Percentiles rank a stretch among this genome's conserved stretches.
phyloP scores from a whole-genome alignment of 2,113 vertebrate genomes.

The Tupaia tana region DNA sequence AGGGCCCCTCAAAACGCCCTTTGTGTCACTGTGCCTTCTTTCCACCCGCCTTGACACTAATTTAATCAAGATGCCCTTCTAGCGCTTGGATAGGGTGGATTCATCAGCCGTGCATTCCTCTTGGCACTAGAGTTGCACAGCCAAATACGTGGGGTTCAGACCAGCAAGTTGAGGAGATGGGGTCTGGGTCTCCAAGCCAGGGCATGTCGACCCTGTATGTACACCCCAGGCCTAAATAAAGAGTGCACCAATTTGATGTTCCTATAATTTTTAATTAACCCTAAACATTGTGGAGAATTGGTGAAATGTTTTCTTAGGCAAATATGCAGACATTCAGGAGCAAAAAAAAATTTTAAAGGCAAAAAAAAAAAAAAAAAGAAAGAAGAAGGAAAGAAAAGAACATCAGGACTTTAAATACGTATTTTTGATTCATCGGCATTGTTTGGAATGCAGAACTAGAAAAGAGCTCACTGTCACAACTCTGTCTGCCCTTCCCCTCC shows the following conservation, averaged over 20 bases:
- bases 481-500: not conserved
- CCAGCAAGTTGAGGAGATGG: constrained; percentile 70
- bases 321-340: not conserved
- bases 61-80: constrained; percentile 87
- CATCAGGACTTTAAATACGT: not conserved
- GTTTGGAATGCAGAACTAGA: constrained; percentile 43
- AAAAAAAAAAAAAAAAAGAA: not conserved
- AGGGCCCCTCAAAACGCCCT: constrained; percentile 83
- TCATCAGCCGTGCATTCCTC: constrained; percentile 84
- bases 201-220: not conserved
- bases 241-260: not conserved
- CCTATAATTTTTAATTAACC: constrained; percentile 41
- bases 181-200: constrained; percentile 40
- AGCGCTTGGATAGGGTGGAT: constrained; percentile 68
- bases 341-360: not conserved
- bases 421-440: not conserved
- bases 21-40: constrained; percentile 83
- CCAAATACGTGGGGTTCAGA: constrained; percentile 78
- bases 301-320: constrained; percentile 66
- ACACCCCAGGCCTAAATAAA: not conserved
- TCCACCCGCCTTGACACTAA: constrained; percentile 77
- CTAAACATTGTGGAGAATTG: constrained; percentile 35
- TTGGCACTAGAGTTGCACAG: constrained; percentile 73
- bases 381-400: not conserved
- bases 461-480: not conserved